phyloP scores from a whole-genome alignment of 2,888 invertebrate species.

The Stenodema calcarata region DNA sequence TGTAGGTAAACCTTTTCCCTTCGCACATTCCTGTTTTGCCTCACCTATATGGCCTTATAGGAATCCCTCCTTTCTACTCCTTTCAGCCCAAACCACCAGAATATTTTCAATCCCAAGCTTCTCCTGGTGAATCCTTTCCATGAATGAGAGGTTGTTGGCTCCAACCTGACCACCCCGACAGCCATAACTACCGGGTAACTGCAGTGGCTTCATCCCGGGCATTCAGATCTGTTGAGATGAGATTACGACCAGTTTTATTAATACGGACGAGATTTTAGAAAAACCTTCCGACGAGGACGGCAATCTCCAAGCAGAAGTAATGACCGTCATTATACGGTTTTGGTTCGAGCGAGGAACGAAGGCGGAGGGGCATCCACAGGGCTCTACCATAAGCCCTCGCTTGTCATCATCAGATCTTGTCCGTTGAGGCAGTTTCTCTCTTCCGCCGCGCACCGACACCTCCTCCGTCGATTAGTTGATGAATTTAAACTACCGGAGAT shows the following conservation, averaged over 20 bases:
- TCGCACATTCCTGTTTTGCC: too few species aligned
- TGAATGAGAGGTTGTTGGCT: neutral
- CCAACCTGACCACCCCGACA: neutral
- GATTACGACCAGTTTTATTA: slow-evolving; percentile 2
- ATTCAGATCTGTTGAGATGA: neutral
- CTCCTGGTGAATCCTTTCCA: neutral
- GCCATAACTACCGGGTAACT: neutral
- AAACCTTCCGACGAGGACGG: neutral
- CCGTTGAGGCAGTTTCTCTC: neutral
- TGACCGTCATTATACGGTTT: neutral
- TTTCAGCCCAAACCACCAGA: too few species aligned
- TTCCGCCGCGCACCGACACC: neutral
- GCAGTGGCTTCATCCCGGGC: neutral
- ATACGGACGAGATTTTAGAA: neutral
- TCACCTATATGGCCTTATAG: too few species aligned
- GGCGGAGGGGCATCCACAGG: neutral
- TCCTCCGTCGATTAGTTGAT: neutral
- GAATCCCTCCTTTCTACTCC: too few species aligned
- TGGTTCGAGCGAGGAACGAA: neutral
- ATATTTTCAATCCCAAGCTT: too few species aligned
- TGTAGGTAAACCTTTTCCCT: too few species aligned
- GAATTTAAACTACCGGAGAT: neutral
- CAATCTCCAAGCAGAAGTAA: neutral
- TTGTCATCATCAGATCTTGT: neutral
- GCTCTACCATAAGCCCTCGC: neutral